Evolutionary conservation across 2,113 vertebrate species (phyloP), one percentile per base, ranked within the genome.

Genomic region (Egretta garzetta): DNA sequence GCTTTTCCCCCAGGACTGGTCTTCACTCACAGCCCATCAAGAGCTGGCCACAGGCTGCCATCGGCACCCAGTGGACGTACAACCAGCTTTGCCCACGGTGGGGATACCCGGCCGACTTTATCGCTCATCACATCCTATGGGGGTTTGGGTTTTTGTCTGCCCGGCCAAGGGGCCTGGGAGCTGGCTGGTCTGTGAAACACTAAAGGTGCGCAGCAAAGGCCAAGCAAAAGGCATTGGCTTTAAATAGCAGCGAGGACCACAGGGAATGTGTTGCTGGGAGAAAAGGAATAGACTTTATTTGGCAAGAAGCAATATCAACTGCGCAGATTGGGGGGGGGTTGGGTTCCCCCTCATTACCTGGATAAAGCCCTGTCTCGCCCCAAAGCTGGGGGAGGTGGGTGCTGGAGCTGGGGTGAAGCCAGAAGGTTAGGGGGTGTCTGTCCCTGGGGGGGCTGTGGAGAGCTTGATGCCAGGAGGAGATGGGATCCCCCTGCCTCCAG

Each of bases 81-180:
- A 35, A 12, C 49, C 3, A 0, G 64, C 66, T 55, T 18, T 56
- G 66, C 35, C 49, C 26, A 18, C 0, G 1, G 23, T 0, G 0
- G 14, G 32, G 10, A 14, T 6, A 4, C 26, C 21, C 1, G 2
- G 9, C 21, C 4, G 2, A 52, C 52, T 91, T 35, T 47, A 49
- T 23, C 0, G 4, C 43, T 52, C n/a, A 22, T 30, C 39, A 26
- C 0, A 0, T 33, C 28, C 56, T 67, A 5, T 39, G n/a, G 59
- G 6, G 5, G 1, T 30, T 43, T 39, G 27, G 2, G 4, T 27
- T 26, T 62, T n/a, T 18, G 7, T 28, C 53, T 63, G 55, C 63
- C 8, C 24, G 58, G 28, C 49, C 14, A 13, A 58, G 45, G 49
- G 52, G 19, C 13, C 64, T 2, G 0, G 39, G 11, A 50, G 62